phyloP scores from a whole-genome alignment of 53 echinoderm and acorn worm species.

The Paracentrotus lividus region DNA sequence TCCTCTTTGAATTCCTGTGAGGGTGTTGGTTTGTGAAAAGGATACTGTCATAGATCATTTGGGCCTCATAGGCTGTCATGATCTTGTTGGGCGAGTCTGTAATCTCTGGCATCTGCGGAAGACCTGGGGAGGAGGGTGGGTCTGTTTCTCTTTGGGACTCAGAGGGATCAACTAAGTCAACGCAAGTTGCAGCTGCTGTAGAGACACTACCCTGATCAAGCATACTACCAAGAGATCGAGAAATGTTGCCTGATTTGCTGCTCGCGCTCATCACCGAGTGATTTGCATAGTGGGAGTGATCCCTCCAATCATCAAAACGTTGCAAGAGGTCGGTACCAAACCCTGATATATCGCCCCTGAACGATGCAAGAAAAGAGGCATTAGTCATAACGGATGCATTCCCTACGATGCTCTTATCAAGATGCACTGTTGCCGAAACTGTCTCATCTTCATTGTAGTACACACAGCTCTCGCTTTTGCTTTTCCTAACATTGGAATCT shows the following conservation, averaged over 20 bases:
- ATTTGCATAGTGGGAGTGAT: not conserved
- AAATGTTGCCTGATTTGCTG: not conserved
- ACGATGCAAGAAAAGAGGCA: constrained; percentile 34
- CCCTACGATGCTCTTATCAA: not conserved
- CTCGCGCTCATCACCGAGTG: constrained; percentile 14
- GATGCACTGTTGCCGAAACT: not conserved
- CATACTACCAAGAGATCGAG: constrained; percentile 24
- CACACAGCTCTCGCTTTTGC: constrained; percentile 70
- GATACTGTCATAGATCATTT: constrained; percentile 78
- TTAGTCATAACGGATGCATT: not conserved
- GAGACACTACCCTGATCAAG: constrained; percentile 33
- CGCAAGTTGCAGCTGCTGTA: not conserved
- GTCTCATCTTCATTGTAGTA: constrained; percentile 19
- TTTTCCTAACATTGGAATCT: constrained; percentile 34
- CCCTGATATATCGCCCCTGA: constrained; percentile 72
- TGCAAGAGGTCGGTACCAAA: constrained; percentile 77
- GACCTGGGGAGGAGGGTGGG: constrained; percentile 40
- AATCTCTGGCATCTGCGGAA: constrained; percentile 69
- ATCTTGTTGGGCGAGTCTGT: constrained; percentile 65
- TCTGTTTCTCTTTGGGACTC: not conserved
- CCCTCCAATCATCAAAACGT: constrained; percentile 72
- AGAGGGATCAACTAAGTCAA: not conserved
- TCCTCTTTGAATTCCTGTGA: constrained; percentile 69
- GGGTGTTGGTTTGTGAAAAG: constrained; percentile 58
- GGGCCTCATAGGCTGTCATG: constrained; percentile 79